Evolutionary conservation across 2,888 invertebrate species (phyloP).

Genomic region (Parnassius glacialis): DNA sequence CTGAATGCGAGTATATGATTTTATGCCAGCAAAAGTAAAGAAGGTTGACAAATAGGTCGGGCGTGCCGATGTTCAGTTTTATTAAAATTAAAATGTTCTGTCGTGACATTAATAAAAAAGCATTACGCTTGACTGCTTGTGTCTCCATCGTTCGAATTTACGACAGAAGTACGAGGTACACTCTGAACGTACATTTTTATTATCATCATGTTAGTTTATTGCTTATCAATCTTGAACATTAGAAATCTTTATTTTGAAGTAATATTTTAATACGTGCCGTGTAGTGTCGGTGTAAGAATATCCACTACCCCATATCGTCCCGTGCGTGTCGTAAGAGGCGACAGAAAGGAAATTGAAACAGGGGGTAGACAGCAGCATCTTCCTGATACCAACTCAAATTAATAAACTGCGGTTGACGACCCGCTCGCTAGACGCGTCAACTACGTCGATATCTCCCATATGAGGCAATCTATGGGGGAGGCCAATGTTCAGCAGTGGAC

Average conservation of each 20-base stretch:
- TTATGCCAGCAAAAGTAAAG: conserved; percentile 77
- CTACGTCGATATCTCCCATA: too few relatives aligned
- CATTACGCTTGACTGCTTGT: conserved; percentile 62
- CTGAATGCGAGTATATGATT: conserved; percentile 76
- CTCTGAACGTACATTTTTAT: conserved; percentile 69
- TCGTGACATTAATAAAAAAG: conserved; percentile 70
- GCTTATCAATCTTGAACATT: background rate
- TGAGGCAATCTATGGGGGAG: too few relatives aligned
- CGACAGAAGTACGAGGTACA: conserved; percentile 66
- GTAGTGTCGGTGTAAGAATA: too few relatives aligned
- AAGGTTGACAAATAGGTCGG: conserved; percentile 80
- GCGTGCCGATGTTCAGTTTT: conserved; percentile 79
- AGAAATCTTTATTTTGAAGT: background rate
- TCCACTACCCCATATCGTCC: too few relatives aligned
- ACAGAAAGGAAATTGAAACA: too few relatives aligned
- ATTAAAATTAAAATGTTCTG: conserved; percentile 79
- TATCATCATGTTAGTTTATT: conserved; percentile 71
- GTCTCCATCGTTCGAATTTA: conserved; percentile 56
- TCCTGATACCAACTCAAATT: too few relatives aligned
- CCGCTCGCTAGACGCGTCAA: too few relatives aligned
- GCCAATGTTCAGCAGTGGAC: too few relatives aligned
- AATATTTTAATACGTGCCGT: too few relatives aligned
- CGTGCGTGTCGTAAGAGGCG: too few relatives aligned
- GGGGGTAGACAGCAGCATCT: too few relatives aligned
- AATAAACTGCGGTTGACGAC: too few relatives aligned